These are phyloP conservation scores for Tetragonisca angustula DNA, from an alignment of 2,888 invertebrate species.

Conservation along the genomic window DNA sequence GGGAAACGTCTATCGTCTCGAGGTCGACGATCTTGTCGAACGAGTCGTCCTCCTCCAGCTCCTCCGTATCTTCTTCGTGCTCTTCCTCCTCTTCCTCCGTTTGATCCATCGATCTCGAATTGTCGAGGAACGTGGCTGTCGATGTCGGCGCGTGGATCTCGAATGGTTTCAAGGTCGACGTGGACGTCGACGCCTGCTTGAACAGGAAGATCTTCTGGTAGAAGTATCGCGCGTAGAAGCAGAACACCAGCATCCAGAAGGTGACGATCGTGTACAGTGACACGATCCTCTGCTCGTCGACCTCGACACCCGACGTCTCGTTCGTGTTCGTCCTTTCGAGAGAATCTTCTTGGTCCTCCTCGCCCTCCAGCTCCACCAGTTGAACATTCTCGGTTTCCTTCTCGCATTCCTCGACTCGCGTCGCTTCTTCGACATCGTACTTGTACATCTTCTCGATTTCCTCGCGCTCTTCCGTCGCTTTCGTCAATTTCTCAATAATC, in stretches of 20 bases:
- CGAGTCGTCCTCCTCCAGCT: neutral
- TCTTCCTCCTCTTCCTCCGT: neutral
- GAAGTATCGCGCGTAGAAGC: slow-evolving; percentile 21
- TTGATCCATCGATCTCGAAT: neutral
- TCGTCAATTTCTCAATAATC: neutral
- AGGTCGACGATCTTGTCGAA: neutral
- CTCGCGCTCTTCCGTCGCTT: neutral
- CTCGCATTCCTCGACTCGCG: neutral
- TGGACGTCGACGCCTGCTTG: neutral
- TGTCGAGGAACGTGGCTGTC: slow-evolving; percentile 23
- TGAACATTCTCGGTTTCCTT: neutral
- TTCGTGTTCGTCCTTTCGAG: neutral
- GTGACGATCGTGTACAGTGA: neutral
- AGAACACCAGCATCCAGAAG: slow-evolving; percentile 11
- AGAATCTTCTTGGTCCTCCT: neutral
- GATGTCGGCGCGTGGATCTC: slow-evolving; percentile 41
- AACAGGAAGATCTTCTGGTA: neutral
- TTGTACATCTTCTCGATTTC: neutral
- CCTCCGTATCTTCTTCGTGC: neutral
- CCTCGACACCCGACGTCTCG: no score
- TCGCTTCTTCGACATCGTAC: neutral
- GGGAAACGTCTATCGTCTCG: neutral
- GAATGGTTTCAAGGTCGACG: slow-evolving; percentile 25
- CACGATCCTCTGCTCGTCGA: neutral
- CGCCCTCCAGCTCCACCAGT: neutral